Evolutionary conservation across 2,797 vertebrate genomes (phyloP), one percentile per base, ranked within the genome.

Genomic region (Oreonectes daqikongensis): DNA sequence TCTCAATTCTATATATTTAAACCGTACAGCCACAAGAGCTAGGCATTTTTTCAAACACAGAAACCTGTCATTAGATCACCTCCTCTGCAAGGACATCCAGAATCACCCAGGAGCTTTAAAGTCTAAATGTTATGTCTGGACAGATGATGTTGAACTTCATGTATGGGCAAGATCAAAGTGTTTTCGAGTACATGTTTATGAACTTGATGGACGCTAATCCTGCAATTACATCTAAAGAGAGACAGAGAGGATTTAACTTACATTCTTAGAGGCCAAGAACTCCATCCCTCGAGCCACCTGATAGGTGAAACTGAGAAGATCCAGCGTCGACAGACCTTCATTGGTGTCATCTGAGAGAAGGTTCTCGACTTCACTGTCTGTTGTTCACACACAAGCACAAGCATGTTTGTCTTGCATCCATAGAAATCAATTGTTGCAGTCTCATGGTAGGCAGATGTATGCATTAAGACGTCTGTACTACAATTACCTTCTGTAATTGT

Each of bases 261-360:
- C 98, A 60, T 99, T 99, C 91, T 99, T 99, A 75, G 97, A 98
- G 71, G 97, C 95, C 83, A 99, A 89, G 85, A 99, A 99, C 84
- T 99, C 98, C 98, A 99, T 99, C 79, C 98, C 98, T 79, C 95
- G 90, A 69, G 97, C 95, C 87, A 99, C 98, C 86, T 99, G 98
- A 87, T 97, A 99, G 68, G 97, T 98, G 79, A 99, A 98, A 81
- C 97, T 99, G 70, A 99, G 89, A 85, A 99, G 93, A 87, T 99
- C 98, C 81, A 95, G 87, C 46, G 97, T 91, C 74, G 91, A 94
- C 72, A 99, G 94, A 52, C 96, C 95, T 44, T 98, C 96, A 0
- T 91, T 93, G 71, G 85, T 87, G 68, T 96, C 94, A n/a, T 97
- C 95, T 0, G 95, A 95, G 81, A 98, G 93, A 70, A 98, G 93